These are phyloP conservation scores for Rotaria sp. DNA, from an alignment of 2,888 invertebrate genomes.

Conservation along the genomic window DNA sequence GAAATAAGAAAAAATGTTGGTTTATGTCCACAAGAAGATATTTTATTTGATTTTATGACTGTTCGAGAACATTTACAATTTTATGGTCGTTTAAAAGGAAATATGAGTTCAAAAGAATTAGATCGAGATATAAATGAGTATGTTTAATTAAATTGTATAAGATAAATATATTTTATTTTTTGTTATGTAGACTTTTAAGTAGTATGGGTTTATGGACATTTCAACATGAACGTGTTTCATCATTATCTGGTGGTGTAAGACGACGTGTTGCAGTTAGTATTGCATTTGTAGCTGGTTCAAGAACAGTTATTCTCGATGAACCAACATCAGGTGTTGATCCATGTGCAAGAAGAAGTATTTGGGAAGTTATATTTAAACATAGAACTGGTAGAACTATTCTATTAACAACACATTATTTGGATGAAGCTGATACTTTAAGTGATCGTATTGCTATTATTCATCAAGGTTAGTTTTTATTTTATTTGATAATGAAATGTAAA, in stretches of 20 bases:
- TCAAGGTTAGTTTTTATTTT: slow-evolving; percentile 25
- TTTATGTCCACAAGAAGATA: slow-evolving; percentile 56
- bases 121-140: slow-evolving; percentile 39
- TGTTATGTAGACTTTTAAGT: slow-evolving; percentile 47
- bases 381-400: slow-evolving; percentile 53
- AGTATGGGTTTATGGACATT: slow-evolving; percentile 50
- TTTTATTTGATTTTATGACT: slow-evolving; percentile 55
- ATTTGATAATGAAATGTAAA: not conserved
- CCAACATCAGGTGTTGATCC: slow-evolving; percentile 56
- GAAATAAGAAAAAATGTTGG: slow-evolving; percentile 49
- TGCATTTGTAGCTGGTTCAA: slow-evolving; percentile 56
- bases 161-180: not conserved
- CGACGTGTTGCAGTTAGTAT: slow-evolving; percentile 56
- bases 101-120: slow-evolving; percentile 38
- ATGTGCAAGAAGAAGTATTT: slow-evolving; percentile 54
- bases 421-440: slow-evolving; percentile 56
- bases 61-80: slow-evolving; percentile 55
- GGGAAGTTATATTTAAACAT: slow-evolving; percentile 54
- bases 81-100: slow-evolving; percentile 52
- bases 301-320: slow-evolving; percentile 55
- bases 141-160: not conserved
- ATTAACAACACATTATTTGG: slow-evolving; percentile 56
- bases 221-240: slow-evolving; percentile 46
- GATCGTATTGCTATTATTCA: slow-evolving; percentile 53
- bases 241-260: slow-evolving; percentile 55